Evolutionary conservation across 2,113 vertebrate genomes (phyloP), one percentile per base, ranked within the genome.

Genomic region (Athene noctua): DNA sequence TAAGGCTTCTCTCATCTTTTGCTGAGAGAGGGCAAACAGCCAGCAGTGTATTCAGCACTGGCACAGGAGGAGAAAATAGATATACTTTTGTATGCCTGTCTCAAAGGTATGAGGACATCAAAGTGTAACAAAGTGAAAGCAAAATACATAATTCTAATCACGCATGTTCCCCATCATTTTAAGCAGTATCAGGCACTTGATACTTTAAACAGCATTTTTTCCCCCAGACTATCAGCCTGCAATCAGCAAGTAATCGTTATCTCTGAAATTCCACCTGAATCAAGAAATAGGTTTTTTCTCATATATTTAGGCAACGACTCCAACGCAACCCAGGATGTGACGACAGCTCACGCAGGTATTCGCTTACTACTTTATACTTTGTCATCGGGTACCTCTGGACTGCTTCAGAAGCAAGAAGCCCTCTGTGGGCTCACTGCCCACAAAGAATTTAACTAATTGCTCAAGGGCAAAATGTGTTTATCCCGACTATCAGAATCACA

Each of bases 61-160:
- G 46, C 23, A 20, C 4, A 57, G 59, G 90, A 42, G 22, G 26
- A 79, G 58, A 82, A 94, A 80, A 84, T 2, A 93, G 36, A 80
- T 40, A n/a, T 10, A 51, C 11, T 74, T 89, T 78, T 74, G 30
- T 46, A 44, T 44, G 42, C 25, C 59, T 51, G 15, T 87, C 73
- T 87, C 49, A 86, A 78, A 92, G 47, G 54, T 47, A 67, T 1
- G 9, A 92, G 71, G 34, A 72, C 34, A 77, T 77, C 65, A 74
- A 93, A 93, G 42, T 29, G 44, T 8, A 80, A 71, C 23, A 46
- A 92, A 88, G 30, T 10, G 8, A 78, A 94, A 85, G 42, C 70
- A 85, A 97, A 94, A 86, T 18, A 82, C 42, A 16, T 80, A 26
- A 82, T 88, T 91, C 88, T 73, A 85, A 82, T 82, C 15, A 82